Conservation (phyloP, 2,888 invertebrate genomes). For the Tipula helvola region DNA sequence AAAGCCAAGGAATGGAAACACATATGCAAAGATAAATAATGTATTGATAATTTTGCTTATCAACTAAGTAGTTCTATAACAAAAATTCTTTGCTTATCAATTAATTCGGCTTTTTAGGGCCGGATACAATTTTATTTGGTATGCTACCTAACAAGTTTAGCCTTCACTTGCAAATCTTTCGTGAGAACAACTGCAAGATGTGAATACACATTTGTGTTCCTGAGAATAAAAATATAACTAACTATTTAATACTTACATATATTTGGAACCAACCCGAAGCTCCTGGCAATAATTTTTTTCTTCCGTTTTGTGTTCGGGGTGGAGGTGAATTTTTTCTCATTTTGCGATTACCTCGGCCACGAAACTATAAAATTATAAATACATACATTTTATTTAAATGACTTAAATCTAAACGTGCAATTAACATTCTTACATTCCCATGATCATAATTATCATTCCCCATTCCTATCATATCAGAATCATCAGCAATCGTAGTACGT, state of each 20-base stretch:
- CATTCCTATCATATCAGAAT: slow-evolving; percentile 29
- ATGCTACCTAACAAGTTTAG: too few relatives aligned
- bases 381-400: neutral
- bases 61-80: too few relatives aligned
- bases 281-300: slow-evolving; percentile 40
- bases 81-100: too few relatives aligned
- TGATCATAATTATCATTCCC: slow-evolving; percentile 17
- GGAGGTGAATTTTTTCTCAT: slow-evolving; percentile 30
- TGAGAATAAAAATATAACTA: too few relatives aligned
- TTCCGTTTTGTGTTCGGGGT: slow-evolving; percentile 22
- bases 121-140: too few relatives aligned
- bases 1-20: too few relatives aligned
- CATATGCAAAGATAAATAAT: too few relatives aligned
- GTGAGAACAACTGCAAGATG: too few relatives aligned
- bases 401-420: neutral
- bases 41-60: too few relatives aligned
- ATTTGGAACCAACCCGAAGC: slow-evolving; percentile 60
- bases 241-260: slow-evolving; percentile 28
- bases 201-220: too few relatives aligned
- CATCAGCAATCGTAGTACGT: slow-evolving; percentile 26
- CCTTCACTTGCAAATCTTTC: too few relatives aligned
- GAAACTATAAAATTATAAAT: neutral
- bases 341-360: slow-evolving; percentile 17
- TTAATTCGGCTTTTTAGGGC: too few relatives aligned
- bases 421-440: neutral